Base-by-base conservation (phyloP, 2,113 vertebrate species). In the Okapia johnstoni region DNA sequence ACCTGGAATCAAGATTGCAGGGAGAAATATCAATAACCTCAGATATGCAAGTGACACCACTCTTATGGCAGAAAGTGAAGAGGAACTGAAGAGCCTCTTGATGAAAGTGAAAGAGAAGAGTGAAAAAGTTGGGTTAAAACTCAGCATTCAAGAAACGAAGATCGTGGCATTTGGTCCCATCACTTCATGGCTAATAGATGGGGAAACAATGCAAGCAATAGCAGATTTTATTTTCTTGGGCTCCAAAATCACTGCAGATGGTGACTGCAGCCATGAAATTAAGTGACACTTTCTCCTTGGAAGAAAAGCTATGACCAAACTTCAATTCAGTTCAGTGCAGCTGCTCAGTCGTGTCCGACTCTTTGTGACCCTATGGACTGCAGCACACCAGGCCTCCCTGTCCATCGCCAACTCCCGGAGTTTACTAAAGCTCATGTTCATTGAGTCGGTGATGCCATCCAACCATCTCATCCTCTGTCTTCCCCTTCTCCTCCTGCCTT, bases 331-430 rank as follows among this genome's bases (percentile, higher is more conserved):
- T 63, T 66, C 63, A 36, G 28, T 30, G 7, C 28, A 61, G 60
- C 30, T 8, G 9, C n/a, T 36, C 9, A 70, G n/a, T 70, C 63
- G 2, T 36, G 63, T 70, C 9, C 5, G 2, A 70, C 19, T 70
- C 19, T 70, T 70, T 70, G n/a, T 4, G 11, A 23, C 9, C 19
- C n/a, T 9, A 12, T 70, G 17, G n/a, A 36, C 5, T 36, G 17
- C 9, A 70, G 66, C n/a, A 23, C 1, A 0, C 17, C n/a, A 70
- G 10, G n/a, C 19, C n/a, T 70, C n/a, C 1, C 19, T 21, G 5
- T 36, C n/a, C 66, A 70, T 70, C n/a, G 36, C n/a, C n/a, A 70
- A 70, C 9, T 23, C n/a, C 0, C 0, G 1, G n/a, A 70, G 66
- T 36, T 70, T 70, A 36, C 66, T 36, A 11, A 70, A 36, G 36